A percentile compares a stretch with the other conserved stretches of the same genome.
Conservation (phyloP, 2,888 invertebrate genomes). For the Diachrysia chrysitis region DNA sequence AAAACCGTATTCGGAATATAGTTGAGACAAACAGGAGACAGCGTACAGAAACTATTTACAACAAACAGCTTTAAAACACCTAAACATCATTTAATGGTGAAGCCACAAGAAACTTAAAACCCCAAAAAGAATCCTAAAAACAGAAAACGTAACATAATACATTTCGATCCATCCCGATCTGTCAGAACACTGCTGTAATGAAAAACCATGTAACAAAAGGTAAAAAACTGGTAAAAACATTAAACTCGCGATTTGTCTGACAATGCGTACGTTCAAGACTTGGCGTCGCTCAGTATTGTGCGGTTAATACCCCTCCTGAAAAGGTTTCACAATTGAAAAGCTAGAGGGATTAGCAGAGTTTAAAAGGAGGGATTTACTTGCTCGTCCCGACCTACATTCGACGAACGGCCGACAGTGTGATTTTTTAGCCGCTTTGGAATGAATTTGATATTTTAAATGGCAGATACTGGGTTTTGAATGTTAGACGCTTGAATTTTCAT, state of each 20-base stretch:
- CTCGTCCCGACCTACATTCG: conserved; percentile 62
- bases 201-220: conserved; percentile 46
- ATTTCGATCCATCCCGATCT: conserved; percentile 49
- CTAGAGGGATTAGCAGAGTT: conserved; percentile 65
- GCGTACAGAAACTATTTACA: no score
- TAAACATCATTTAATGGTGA: neutral
- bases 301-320: conserved; percentile 60
- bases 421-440: conserved; percentile 21
- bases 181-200: conserved; percentile 41
- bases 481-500: neutral
- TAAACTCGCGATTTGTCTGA: conserved; percentile 46
- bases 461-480: conserved; percentile 34
- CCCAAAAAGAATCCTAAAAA: conserved; percentile 14
- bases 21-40: no score
- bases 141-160: conserved; percentile 15
- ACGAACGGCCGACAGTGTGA: conserved; percentile 43
- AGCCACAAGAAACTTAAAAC: neutral
- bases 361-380: conserved; percentile 64
- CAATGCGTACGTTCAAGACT: conserved; percentile 55
- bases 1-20: no score
- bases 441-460: conserved; percentile 43
- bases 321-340: conserved; percentile 65
- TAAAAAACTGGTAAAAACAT: conserved; percentile 28
- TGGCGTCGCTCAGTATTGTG: conserved; percentile 55
- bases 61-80: no score